Evolutionary conservation across 2,797 vertebrate genomes (phyloP).

Genomic region (Sebastes diaconus): DNA sequence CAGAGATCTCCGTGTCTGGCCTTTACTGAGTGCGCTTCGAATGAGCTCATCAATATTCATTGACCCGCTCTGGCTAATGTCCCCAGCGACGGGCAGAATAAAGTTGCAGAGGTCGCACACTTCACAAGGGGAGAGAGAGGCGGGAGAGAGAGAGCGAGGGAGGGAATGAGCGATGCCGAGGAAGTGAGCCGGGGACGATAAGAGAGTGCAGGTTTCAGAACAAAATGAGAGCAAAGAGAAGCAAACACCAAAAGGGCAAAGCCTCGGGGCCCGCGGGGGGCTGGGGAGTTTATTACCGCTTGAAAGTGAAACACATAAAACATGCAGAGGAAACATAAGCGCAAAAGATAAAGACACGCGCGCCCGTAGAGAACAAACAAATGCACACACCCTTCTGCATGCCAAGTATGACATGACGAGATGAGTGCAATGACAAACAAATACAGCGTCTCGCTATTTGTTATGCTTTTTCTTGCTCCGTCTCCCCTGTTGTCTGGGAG

Average conservation of each 20-base stretch:
- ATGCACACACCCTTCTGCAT: slow-evolving; percentile 12
- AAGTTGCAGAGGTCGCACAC: slow-evolving; percentile 79
- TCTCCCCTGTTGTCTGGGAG: slow-evolving; percentile 22
- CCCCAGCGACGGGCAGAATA: slow-evolving; percentile 71
- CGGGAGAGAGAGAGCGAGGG: neutral
- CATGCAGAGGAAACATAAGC: slow-evolving; percentile 54
- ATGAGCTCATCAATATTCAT: slow-evolving; percentile 84
- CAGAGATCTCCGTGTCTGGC: slow-evolving; percentile 65
- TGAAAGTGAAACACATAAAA: slow-evolving; percentile 65
- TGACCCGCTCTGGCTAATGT: slow-evolving; percentile 73
- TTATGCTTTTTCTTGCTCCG: slow-evolving; percentile 5
- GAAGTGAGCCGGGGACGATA: slow-evolving; percentile 38
- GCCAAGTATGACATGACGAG: slow-evolving; percentile 47
- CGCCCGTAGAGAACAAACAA: slow-evolving; percentile 51
- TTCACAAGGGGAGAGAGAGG: slow-evolving; percentile 49
- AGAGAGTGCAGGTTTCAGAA: slow-evolving; percentile 57
- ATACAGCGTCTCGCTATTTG: slow-evolving; percentile 31
- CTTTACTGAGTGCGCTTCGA: slow-evolving; percentile 73
- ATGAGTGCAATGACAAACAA: slow-evolving; percentile 50
- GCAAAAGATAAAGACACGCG: slow-evolving; percentile 40
- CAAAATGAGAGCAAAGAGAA: slow-evolving; percentile 58
- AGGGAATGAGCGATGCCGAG: slow-evolving; percentile 43
- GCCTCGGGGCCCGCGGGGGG: slow-evolving; percentile 42
- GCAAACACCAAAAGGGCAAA: slow-evolving; percentile 65
- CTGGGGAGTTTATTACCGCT: slow-evolving; percentile 60